Conservation (phyloP, 2,888 invertebrate genomes). For the Gortyna flavago region DNA sequence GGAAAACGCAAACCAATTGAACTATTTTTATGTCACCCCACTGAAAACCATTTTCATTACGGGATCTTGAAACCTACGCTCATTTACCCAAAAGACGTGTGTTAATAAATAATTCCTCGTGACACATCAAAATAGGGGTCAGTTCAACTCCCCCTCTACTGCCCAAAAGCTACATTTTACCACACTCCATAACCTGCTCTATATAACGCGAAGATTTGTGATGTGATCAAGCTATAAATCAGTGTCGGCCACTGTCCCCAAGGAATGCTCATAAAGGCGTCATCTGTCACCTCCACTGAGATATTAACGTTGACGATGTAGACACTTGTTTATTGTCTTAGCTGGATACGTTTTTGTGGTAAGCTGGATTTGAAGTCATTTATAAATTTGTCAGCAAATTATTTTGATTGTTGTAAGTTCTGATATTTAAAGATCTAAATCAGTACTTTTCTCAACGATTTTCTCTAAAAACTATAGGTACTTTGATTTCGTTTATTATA, state of each 20-base stretch:
- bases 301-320: constrained; percentile 62
- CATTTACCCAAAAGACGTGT: not conserved
- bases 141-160: not conserved
- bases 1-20: not conserved
- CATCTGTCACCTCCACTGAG: constrained; percentile 65
- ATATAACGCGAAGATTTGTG: constrained; percentile 65
- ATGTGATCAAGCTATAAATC: constrained; percentile 68
- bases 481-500: not conserved
- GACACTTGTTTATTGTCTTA: constrained; percentile 53
- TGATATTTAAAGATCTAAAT: not conserved
- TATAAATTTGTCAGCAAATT: not conserved
- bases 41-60: not conserved
- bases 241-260: constrained; percentile 63
- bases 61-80: not conserved
- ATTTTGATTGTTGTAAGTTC: not conserved
- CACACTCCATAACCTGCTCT: constrained; percentile 56
- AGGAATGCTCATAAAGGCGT: constrained; percentile 70
- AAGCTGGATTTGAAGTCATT: constrained; percentile 24
- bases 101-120: constrained; percentile 6
- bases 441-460: not conserved
- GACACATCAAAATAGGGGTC: constrained; percentile 33
- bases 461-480: not conserved
- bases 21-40: not conserved
- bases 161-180: constrained; percentile 50
- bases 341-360: constrained; percentile 6